These are phyloP conservation scores for Prunella fulvescens DNA, from an alignment of 2,113 vertebrate genomes.

Conservation along the genomic window DNA sequence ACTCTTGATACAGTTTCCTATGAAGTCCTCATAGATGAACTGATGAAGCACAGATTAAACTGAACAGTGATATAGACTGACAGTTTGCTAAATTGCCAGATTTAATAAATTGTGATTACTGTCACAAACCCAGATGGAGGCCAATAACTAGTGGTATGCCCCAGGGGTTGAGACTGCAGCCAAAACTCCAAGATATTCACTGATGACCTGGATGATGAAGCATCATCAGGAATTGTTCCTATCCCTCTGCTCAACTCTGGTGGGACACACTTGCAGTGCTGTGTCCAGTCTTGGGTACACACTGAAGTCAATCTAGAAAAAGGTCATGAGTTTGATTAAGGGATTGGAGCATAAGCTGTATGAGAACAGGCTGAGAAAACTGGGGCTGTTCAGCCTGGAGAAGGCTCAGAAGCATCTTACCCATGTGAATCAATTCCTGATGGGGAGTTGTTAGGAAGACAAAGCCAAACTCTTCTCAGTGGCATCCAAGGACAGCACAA, in stretches of 20 bases:
- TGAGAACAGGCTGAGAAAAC: background rate
- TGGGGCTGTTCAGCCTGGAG: background rate
- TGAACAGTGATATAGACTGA: background rate
- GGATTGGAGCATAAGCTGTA: background rate
- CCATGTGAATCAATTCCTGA: background rate
- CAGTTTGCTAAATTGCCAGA: background rate
- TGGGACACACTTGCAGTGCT: background rate
- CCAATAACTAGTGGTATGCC: background rate
- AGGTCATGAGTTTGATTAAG: background rate
- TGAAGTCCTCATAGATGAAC: background rate
- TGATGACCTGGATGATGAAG: background rate
- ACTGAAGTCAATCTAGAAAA: background rate
- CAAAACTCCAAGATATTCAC: background rate
- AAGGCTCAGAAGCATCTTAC: background rate
- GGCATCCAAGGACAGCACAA: background rate
- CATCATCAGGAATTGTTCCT: background rate
- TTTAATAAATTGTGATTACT: background rate
- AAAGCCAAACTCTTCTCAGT: background rate
- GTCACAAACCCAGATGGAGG: background rate
- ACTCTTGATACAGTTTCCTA: background rate
- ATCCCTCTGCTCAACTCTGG: background rate
- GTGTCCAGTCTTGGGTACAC: no score
- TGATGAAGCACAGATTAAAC: background rate
- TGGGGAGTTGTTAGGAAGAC: background rate
- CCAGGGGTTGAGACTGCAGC: background rate